phyloP scores from a whole-genome alignment of 1,140 invertebrate genomes.

The Drosophila eugracilis region DNA sequence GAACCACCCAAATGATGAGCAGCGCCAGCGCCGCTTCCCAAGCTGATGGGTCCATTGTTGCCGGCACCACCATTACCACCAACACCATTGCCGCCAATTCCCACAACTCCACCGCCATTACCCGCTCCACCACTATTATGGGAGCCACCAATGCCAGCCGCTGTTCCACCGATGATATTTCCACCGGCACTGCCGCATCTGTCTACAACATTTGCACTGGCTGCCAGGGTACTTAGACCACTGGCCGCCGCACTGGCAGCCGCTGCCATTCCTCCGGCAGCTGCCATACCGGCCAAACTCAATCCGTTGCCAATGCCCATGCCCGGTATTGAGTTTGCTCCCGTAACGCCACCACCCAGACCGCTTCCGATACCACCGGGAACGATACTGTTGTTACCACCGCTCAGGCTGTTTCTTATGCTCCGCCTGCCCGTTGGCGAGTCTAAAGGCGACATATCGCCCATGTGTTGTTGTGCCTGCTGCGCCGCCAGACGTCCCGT shows the following conservation, averaged over 20 bases:
- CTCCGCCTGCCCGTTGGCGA: constrained; percentile 76
- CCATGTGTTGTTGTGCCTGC: constrained; percentile 87
- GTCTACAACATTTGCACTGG: constrained; percentile 66
- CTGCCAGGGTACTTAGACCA: constrained; percentile 61
- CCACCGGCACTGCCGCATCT: constrained; percentile 75
- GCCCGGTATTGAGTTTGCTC: constrained; percentile 40
- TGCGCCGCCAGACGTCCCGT: constrained; percentile 90
- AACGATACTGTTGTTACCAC: constrained; percentile 33
- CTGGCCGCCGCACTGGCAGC: constrained; percentile 68
- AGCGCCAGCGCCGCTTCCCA: constrained; percentile 75
- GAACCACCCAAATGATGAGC: constrained; percentile 69
- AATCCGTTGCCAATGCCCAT: constrained; percentile 63
- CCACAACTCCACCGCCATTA: constrained; percentile 34
- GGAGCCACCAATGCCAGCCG: constrained; percentile 37
- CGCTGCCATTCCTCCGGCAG: constrained; percentile 66
- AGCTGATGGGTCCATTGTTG: constrained; percentile 62
- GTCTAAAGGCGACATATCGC: constrained; percentile 78
- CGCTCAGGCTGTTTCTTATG: constrained; percentile 83
- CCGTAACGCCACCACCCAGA: constrained; percentile 19
- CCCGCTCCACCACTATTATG: constrained; percentile 50
- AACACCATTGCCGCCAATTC: constrained; percentile 81
- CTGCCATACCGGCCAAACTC: constrained; percentile 75
- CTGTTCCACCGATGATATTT: constrained; percentile 72
- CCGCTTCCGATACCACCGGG: constrained; percentile 47
- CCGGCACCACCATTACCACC: constrained; percentile 40